Evolutionary conservation across 2,113 vertebrate species (phyloP), one percentile per base, ranked within the genome.

Genomic region (Catharus minimus): DNA sequence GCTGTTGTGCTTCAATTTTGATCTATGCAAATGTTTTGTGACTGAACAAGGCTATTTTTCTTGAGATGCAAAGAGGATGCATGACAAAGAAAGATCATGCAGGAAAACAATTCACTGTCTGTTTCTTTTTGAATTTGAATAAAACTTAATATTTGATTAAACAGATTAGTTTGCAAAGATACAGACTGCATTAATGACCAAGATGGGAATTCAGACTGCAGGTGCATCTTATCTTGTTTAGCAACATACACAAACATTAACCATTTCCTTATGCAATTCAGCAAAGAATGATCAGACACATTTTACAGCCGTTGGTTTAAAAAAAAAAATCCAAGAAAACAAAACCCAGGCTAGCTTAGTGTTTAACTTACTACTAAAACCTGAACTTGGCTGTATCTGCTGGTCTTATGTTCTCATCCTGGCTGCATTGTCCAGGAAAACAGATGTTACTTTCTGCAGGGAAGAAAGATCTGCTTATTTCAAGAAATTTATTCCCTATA

Each of bases 121-220:
- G 97, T 98, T 98, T 97, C 97, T 98, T 98, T 96, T 53, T 77
- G 77, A 88, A 98, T 98, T 98, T 98, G 98, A 98, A 98, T 98
- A 98, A 97, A 98, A 98, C 97, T 98, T 98, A 98, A 94, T 98
- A 98, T 98, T 98, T 98, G 98, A 97, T 98, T 98, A 98, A 98
- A 97, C 82, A 90, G 96, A 97, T 98, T 97, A 96, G 98, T 97
- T 98, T 98, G 97, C 98, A 98, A 98, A 97, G 97, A 97, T 95
- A 94, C 60, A 92, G 95, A 92, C 97, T 91, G 80, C 80, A 92
- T 94, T 95, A 95, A 92, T 82, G 82, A 87, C 91, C 72, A 96
- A 97, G 97, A 97, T 20, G 73, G 33, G 92, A 91, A 79, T 93
- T 95, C 84, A 68, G 72, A 78, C 81, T 88, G 91, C 97, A 98